phyloP scores from a whole-genome alignment of 2,113 vertebrate genomes.

The Bothrops jararaca region DNA sequence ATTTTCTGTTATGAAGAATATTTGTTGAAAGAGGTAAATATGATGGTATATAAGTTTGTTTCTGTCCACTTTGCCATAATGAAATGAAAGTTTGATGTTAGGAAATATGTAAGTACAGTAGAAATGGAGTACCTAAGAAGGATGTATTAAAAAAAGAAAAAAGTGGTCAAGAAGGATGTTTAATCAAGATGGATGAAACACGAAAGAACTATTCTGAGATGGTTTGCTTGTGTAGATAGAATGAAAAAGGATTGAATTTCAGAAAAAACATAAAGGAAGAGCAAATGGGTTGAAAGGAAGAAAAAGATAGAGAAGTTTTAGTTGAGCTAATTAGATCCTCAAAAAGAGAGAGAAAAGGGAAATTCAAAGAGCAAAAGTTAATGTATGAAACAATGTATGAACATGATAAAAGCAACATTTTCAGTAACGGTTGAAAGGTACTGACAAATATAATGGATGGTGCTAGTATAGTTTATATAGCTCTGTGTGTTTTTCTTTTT shows the following conservation, averaged over 20 bases:
- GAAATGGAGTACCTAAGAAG: neutral
- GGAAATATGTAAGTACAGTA: neutral
- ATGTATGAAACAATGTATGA: neutral
- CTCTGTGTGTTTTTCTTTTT: neutral
- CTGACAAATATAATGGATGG: neutral
- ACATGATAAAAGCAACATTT: neutral
- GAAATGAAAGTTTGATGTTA: neutral
- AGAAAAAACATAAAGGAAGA: neutral
- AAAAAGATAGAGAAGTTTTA: neutral
- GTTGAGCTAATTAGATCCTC: neutral
- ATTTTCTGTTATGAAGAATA: neutral
- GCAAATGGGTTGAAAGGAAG: neutral
- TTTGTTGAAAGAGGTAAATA: neutral
- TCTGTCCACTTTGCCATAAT: neutral
- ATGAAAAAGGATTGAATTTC: neutral
- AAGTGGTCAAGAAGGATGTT: neutral
- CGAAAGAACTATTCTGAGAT: neutral
- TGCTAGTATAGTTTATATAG: neutral
- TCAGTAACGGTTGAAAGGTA: neutral
- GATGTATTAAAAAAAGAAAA: neutral
- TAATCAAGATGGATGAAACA: neutral
- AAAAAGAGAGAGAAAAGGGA: neutral
- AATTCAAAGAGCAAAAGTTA: neutral
- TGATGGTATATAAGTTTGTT: neutral
- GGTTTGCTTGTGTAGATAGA: neutral